Conservation (phyloP, 2,888 invertebrate species). For the Alloscopus bannaensis region DNA sequence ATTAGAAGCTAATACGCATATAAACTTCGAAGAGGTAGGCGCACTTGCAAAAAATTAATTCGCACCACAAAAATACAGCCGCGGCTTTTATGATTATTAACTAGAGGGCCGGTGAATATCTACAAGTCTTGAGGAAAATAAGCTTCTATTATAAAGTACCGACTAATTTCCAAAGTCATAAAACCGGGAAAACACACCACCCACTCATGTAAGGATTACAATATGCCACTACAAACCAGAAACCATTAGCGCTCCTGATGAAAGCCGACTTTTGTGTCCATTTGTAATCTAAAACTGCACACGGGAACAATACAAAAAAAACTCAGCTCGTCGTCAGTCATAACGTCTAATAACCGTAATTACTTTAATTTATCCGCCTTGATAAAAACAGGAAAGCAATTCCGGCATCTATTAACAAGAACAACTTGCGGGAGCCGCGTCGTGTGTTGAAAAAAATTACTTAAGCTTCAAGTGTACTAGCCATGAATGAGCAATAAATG, state of each 20-base stretch:
- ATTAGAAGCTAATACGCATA: no score
- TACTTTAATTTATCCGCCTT: constrained; percentile 63
- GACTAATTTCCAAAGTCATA: constrained; percentile 54
- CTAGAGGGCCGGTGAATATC: constrained; percentile 4
- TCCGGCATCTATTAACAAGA: constrained; percentile 44
- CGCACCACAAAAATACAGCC: constrained; percentile 13
- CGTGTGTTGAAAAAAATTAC: constrained; percentile 4
- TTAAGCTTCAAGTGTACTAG: not conserved
- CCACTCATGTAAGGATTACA: constrained; percentile 36
- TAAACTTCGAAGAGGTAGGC: no score
- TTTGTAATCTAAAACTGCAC: not conserved
- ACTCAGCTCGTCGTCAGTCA: constrained; percentile 23
- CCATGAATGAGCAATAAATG: constrained; percentile 39
- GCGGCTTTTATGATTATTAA: constrained; percentile 31
- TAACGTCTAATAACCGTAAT: constrained; percentile 58
- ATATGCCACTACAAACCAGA: not conserved
- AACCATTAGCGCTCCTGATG: not conserved
- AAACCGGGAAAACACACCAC: constrained; percentile 46
- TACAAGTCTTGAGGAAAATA: constrained; percentile 13
- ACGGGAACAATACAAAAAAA: no score
- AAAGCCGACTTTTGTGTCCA: constrained; percentile 10
- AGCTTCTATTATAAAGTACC: constrained; percentile 55
- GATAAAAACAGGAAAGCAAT: constrained; percentile 58
- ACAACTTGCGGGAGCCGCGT: constrained; percentile 2
- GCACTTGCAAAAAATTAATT: constrained; percentile 42